Evolutionary conservation across 1,140 invertebrate species (phyloP), one percentile per base, ranked within the genome.

Genomic region (Cotesia vestalis): DNA sequence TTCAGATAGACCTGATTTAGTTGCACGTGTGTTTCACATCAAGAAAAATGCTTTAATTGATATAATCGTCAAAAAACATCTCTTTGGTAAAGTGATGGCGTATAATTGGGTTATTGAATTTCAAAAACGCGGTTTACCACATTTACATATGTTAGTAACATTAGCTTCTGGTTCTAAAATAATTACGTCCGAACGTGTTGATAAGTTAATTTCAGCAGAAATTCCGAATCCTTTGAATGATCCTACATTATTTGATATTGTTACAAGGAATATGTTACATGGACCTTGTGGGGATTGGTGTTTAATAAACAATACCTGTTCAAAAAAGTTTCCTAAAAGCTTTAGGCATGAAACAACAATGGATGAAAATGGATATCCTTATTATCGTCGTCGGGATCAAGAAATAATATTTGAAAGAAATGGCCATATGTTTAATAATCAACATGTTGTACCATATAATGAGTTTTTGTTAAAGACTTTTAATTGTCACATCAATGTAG

Each of bases 231-330:
- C 66, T 66, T 35, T 34, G 53, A 35, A 64, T 4, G 55, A 77
- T 64, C 36, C 59, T 11, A 17, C 40, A 2, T 35, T 66, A 36
- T 35, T 64, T 35, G 34, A 36, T 20, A 71, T 71, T 17, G 61
- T 70, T 36, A 75, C 70, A 60, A 40, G 62, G 71, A 75, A 76
- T 66, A 76, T 75, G 73, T 72, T 75, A n/a, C 80, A 83, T 76
- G 78, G 76, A 38, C 82, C 81, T 46, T 83, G 81, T 77, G 78
- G 84, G 57, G 36, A 64, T 67, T 73, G 66, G 72, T 79, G 76
- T 38, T 73, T 77, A 74, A 40, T 46, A 20, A 67, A 78, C 62
- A 67, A 67, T 72, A 76, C 73, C 76, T 75, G 74, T 64, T 74
- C 36, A 71, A 79, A 76, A 70, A 70, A 69, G 78, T 81, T 76